Evolutionary conservation across 92 coral and sea anemone species (phyloP).

Genomic region (Chrysogorgia sp.): DNA sequence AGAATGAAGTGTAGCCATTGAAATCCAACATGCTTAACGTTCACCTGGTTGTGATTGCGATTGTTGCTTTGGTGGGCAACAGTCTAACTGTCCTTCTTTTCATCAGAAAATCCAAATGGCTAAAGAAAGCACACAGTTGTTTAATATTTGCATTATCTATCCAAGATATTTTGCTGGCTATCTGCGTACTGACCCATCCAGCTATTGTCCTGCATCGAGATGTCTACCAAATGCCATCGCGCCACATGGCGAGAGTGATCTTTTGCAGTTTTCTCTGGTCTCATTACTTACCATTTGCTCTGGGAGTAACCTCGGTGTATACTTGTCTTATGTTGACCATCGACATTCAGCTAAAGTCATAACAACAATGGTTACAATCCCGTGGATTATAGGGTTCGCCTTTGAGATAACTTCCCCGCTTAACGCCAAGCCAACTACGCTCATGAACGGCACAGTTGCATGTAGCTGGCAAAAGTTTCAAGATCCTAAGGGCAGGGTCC

Average conservation of each 20-base stretch:
- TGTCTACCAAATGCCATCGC: slow-evolving; percentile 40
- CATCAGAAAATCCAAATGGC: slow-evolving; percentile 69
- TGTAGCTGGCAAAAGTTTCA: slow-evolving; percentile 10
- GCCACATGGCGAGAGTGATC: slow-evolving; percentile 54
- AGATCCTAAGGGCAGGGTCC: not conserved
- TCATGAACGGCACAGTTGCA: not conserved
- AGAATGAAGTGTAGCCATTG: not conserved
- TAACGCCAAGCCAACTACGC: not conserved
- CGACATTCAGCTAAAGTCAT: slow-evolving; percentile 60
- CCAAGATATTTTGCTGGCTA: slow-evolving; percentile 16
- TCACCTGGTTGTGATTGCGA: slow-evolving; percentile 60
- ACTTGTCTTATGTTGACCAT: slow-evolving; percentile 74
- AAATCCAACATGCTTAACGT: too few relatives aligned
- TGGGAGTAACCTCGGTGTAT: slow-evolving; percentile 65
- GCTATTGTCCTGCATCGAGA: not conserved
- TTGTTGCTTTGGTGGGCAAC: slow-evolving; percentile 71
- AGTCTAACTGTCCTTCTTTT: slow-evolving; percentile 67
- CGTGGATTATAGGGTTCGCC: slow-evolving; percentile 56
- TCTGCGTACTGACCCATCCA: slow-evolving; percentile 7
- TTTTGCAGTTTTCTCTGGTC: slow-evolving; percentile 78
- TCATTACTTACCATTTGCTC: slow-evolving; percentile 65
- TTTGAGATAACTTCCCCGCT: slow-evolving; percentile 15
- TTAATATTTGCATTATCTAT: slow-evolving; percentile 15
- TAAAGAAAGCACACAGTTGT: slow-evolving; percentile 69
- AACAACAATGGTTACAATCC: slow-evolving; percentile 42